Evolutionary conservation across 1,140 invertebrate genomes (phyloP), one percentile per base, ranked within the genome.

Genomic region (Caenorhabditis latens): DNA sequence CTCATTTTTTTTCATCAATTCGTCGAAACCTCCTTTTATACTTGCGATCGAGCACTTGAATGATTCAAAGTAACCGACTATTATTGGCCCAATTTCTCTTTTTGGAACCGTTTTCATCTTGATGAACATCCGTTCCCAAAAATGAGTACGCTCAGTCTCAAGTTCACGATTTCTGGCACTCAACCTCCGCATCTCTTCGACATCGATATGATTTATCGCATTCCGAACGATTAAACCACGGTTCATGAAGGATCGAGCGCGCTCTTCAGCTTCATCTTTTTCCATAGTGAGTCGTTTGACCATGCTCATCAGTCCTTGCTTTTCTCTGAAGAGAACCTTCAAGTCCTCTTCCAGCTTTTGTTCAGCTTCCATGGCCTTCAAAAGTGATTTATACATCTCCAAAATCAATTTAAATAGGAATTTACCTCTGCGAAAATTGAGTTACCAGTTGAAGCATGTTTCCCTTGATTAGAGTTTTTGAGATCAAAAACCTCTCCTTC

Each of bases 401-500:
- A 50, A 50, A 6, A 53, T n/a, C n/a, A n/a, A 50, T 50, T 21
- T 50, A 11, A 16, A 50, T 11, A 50, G 1, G 14, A 43, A 19
- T 9, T 11, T 79, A 50, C 71, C 46, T 79, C 46, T 8, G 71
- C 43, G 21, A 50, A 79, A 48, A 79, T 50, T 0, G 46, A 79
- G 7, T 79, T 79, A 7, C 46, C 71, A 21, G 43, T 9, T 4
- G 43, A n/a, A 9, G 71, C 71, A 21, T 43, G n/a, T 50, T 79
- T 79, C 4, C 71, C 46, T n/a, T 48, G 6, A 42, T 24, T 48
- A 0, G 71, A 79, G 21, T 79, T 79, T 50, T 24, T 48, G 9
- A 50, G 9, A 79, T 79, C 71, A 50, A 79, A 79, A 79, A 79
- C 11, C 16, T 79, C 71, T 79, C 71, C 43, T 79, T 79, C 71